Conservation (phyloP, 2,797 vertebrate species). For the Lophius americanus region DNA sequence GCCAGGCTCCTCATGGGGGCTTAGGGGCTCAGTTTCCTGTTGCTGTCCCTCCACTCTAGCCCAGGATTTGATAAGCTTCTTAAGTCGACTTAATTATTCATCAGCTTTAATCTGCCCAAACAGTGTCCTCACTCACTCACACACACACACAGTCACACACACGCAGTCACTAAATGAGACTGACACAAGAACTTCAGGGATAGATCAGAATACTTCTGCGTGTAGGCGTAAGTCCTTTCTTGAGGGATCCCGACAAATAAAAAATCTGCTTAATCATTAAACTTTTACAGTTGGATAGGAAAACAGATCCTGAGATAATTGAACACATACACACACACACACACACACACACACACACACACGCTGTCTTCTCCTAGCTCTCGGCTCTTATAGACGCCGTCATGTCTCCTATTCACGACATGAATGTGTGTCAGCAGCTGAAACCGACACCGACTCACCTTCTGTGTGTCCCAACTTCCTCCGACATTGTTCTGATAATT, state of each 20-base stretch:
- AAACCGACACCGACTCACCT: not conserved
- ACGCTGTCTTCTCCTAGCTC: not conserved
- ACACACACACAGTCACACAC: conserved; percentile 19
- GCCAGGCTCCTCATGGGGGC: conserved; percentile 37
- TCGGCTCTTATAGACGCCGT: not conserved
- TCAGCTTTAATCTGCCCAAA: conserved; percentile 66
- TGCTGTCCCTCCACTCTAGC: conserved; percentile 47
- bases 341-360: not conserved
- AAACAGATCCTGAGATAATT: conserved; percentile 7
- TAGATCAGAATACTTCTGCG: not conserved
- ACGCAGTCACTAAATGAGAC: not conserved
- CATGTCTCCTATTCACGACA: not conserved
- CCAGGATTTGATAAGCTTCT: conserved; percentile 71
- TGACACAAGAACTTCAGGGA: not conserved
- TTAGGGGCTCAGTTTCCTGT: conserved; percentile 59
- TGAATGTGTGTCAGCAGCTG: not conserved
- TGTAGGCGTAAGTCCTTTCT: not conserved
- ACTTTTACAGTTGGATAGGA: not conserved
- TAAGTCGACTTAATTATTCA: conserved; percentile 75
- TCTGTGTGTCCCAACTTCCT: no score
- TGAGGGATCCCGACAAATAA: not conserved
- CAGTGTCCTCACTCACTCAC: conserved; percentile 33
- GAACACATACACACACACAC: conserved; percentile 2
- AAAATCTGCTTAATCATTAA: not conserved
- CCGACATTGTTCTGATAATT: no score